Conservation (phyloP, 2,113 vertebrate species). For the Odontesthes bonariensis region DNA sequence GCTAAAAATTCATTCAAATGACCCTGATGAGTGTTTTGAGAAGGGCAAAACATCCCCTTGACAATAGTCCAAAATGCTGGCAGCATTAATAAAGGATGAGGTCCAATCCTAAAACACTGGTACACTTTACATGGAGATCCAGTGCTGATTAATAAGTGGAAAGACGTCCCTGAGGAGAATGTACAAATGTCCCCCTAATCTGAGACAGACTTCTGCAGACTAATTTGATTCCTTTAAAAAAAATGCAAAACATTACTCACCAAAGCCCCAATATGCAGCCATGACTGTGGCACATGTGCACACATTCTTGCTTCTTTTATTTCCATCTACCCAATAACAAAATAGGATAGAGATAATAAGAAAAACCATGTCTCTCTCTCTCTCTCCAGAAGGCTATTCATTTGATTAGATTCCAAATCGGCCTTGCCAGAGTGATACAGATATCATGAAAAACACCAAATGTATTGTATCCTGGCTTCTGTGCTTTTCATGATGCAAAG, state of each 20-base stretch:
- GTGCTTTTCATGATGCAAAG: slow-evolving; percentile 7
- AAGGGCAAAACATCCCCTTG: slow-evolving; percentile 41
- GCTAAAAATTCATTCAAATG: slow-evolving; percentile 28
- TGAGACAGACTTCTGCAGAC: slow-evolving; percentile 24
- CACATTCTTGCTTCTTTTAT: neutral
- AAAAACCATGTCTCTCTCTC: neutral
- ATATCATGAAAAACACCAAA: slow-evolving; percentile 21
- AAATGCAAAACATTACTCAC: slow-evolving; percentile 32
- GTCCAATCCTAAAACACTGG: slow-evolving; percentile 19
- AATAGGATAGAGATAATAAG: slow-evolving; percentile 14
- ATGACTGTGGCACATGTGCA: slow-evolving; percentile 7
- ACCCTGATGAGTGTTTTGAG: slow-evolving; percentile 32
- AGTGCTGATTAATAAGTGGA: slow-evolving; percentile 37
- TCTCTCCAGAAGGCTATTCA: slow-evolving; percentile 7
- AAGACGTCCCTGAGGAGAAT: slow-evolving; percentile 26
- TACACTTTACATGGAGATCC: slow-evolving; percentile 34
- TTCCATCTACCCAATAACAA: slow-evolving; percentile 9
- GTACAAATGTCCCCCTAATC: slow-evolving; percentile 39
- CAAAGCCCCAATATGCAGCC: slow-evolving; percentile 16
- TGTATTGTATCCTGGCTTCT: neutral
- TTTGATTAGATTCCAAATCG: slow-evolving; percentile 13
- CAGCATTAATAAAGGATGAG: neutral
- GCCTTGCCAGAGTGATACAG: neutral
- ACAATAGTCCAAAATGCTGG: slow-evolving; percentile 35
- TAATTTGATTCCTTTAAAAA: slow-evolving; percentile 46